Base-by-base conservation (phyloP, 2,113 vertebrate genomes). In the Scalopus aquaticus region DNA sequence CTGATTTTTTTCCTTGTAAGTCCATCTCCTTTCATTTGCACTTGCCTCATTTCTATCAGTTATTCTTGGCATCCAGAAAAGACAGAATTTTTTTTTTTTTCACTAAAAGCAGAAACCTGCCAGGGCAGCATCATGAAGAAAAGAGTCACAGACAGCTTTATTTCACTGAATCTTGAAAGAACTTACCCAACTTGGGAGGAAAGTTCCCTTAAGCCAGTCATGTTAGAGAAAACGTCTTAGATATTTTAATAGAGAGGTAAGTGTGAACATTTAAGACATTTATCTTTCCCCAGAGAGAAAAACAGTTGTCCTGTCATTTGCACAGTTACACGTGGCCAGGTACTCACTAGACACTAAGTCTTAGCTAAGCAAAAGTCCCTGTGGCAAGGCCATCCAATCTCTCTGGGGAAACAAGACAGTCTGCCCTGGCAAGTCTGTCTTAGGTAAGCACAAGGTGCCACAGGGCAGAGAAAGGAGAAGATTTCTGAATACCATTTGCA, bases 61-160 rank as follows among this genome's bases (percentile, higher is more conserved):
- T 96, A 89, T 91, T 93, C 95, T 94, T 93, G 93, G 69, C 82
- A 94, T 72, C n/a, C 64, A 94, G 73, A 95, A 95, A 92, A 90
- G 81, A 74, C n/a, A 69, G 42, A 44, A 64, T 72, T 35, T 64
- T 30, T 62, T 54, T 51, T 19, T 44, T 67, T 49, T 56, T 37
- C 1, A 78, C 44, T 70, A 86, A 95, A 93, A 92, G 72, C 42
- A 81, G 81, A 88, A 72, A 82, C 42, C 42, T 92, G 46, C 42
- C 81, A 85, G 76, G 16, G 60, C 81, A 90, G 62, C n/a, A 46
- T 93, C 49, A 58, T 17, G 22, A 82, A 87, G 46, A 73, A 76
- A 13, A 62, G 64, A 78, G 42, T 91, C 56, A 64, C 60, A 90
- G 60, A 74, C 58, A 77, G 35, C 58, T 77, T 94, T 73, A 69